Base-by-base conservation (phyloP, 2,797 vertebrate genomes). In the Thaleichthys pacificus region DNA sequence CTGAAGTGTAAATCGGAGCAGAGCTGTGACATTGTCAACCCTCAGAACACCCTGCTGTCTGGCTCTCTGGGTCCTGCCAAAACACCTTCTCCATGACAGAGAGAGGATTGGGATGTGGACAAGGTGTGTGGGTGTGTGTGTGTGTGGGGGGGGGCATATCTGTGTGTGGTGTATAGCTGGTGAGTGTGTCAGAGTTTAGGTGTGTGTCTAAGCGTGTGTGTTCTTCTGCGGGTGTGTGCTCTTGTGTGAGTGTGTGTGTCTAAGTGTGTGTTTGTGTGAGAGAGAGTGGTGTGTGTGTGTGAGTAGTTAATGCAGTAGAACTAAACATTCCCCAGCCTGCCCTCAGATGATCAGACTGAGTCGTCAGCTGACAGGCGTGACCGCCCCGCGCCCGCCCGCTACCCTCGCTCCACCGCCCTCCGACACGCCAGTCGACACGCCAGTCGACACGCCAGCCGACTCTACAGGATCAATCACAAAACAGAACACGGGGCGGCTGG, bases 271-370 rank as follows among this genome's bases (percentile, higher is more conserved):
- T 54, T 7, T 51, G 49, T 51, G 49, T 5, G 24, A 24, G 51
- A 17, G 19, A 17, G 51, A 4, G 51, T n/a, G 19, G 26, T 28
- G 26, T 28, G 26, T 28, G 51, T 54, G 15, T 54, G 51, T 4
- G 51, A 17, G 51, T n/a, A n/a, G 51, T 19, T 54, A 54, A 54
- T 54, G 51, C 51, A 54, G 51, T 54, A 54, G 51, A 54, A 54
- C 51, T 17, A 19, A 54, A 54, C 38, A 42, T 42, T 42, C 51
- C 51, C 58, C 58, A 21, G 69, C 58, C 61, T 35, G 57, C 63
- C 77, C 83, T 85, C 82, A 84, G 73, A 85, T 86, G 83, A 88
- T 88, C 75, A 77, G 74, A 78, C 80, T 82, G 83, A 85, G 80
- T 76, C 78, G 76, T 69, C 65, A 75, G 81, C 84, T 86, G 86